phyloP scores from a whole-genome alignment of 2,113 vertebrate genomes.

The Corythoichthys haematopterus region DNA sequence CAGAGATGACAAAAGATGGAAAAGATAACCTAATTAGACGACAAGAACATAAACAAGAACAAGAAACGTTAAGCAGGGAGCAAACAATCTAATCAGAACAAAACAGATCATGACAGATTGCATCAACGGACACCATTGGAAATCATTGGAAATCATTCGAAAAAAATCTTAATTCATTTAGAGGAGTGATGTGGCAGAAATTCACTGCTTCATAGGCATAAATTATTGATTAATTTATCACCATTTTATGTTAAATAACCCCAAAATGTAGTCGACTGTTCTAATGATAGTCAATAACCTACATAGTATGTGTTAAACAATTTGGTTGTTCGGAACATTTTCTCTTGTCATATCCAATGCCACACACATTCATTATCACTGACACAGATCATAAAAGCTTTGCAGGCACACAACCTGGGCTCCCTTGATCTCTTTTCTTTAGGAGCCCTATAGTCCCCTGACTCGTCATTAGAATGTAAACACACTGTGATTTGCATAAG shows the following conservation, averaged over 20 bases:
- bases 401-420: conserved; percentile 19
- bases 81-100: too few relatives aligned
- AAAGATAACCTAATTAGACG: too few relatives aligned
- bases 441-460: conserved; percentile 29
- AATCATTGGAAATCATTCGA: neutral
- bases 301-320: neutral
- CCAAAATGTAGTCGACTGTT: neutral
- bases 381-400: conserved; percentile 3
- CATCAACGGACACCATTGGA: too few relatives aligned
- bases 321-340: neutral
- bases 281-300: neutral
- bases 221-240: neutral
- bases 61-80: too few relatives aligned
- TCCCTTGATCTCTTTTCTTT: conserved; percentile 39
- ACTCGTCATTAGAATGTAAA: conserved; percentile 37
- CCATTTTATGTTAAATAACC: neutral
- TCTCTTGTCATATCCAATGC: neutral
- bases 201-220: neutral
- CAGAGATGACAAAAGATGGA: too few relatives aligned
- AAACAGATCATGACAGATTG: too few relatives aligned
- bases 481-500: conserved; percentile 45
- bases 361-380: neutral
- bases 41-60: too few relatives aligned
- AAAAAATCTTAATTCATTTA: neutral
- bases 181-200: neutral